These are phyloP conservation scores for Pseudomyrmex flavicornis DNA, from an alignment of 1,140 invertebrate genomes.

Conservation along the genomic window DNA sequence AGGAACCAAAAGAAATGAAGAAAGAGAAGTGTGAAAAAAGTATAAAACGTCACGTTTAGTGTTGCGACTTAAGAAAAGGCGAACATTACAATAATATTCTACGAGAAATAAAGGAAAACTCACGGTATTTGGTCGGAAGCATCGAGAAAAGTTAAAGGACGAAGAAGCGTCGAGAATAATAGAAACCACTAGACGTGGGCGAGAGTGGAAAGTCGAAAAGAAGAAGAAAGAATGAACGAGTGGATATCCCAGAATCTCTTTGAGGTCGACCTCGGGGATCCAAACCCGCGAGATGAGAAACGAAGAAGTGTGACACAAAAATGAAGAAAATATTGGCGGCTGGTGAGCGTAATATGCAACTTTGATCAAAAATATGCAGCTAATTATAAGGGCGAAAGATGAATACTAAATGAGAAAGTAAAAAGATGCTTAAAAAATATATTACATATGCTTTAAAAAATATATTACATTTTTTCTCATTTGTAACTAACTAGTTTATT, in stretches of 20 bases:
- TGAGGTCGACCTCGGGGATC: constrained; percentile 37
- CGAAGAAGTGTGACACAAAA: not conserved
- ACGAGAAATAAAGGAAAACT: constrained; percentile 23
- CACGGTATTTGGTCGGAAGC: constrained; percentile 6
- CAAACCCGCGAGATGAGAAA: constrained; percentile 26
- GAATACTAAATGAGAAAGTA: not conserved
- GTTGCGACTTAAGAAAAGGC: not conserved
- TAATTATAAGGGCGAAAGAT: not conserved
- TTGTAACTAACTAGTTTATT: too few relatives aligned
- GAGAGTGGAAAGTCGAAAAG: not conserved
- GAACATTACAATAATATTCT: constrained; percentile 40
- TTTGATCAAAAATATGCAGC: not conserved
- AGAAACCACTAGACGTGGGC: constrained; percentile 44
- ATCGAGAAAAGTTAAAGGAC: constrained; percentile 43
- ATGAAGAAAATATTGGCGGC: constrained; percentile 3
- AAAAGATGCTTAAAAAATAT: not conserved
- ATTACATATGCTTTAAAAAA: not conserved
- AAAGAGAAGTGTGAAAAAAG: not conserved
- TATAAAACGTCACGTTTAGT: constrained; percentile 1
- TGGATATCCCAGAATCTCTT: constrained; percentile 39
- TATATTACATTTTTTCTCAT: not conserved
- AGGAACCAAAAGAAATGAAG: not conserved
- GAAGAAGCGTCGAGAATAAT: constrained; percentile 51
- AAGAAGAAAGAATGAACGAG: constrained; percentile 48
- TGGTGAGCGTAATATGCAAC: constrained; percentile 7